phyloP scores from a whole-genome alignment of 2,888 invertebrate species.

The Argyresthia albistria region DNA sequence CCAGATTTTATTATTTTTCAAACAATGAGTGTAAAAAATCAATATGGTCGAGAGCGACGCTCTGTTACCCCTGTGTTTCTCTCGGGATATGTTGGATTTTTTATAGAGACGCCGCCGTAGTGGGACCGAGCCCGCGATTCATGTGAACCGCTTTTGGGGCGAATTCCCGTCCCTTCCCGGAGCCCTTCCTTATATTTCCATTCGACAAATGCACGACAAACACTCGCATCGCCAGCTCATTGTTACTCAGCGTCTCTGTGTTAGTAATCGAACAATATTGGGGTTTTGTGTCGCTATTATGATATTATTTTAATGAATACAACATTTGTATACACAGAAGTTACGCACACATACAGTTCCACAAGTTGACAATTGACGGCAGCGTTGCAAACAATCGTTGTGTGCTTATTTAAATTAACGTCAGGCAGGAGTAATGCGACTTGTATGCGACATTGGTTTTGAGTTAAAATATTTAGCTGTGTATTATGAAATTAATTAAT shows the following conservation, averaged over 20 bases:
- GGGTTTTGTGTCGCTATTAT: constrained; percentile 37
- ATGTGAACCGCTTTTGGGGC: constrained; percentile 73
- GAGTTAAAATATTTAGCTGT: neutral
- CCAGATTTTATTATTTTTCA: constrained; percentile 62
- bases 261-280: constrained; percentile 58
- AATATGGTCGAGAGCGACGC: constrained; percentile 65
- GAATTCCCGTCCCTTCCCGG: constrained; percentile 70
- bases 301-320: constrained; percentile 45
- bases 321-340: constrained; percentile 21
- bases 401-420: constrained; percentile 8
- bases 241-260: constrained; percentile 55
- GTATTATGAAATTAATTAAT: too few relatives aligned
- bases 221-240: constrained; percentile 65
- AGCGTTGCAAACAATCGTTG: neutral
- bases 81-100: constrained; percentile 70
- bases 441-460: neutral
- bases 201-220: constrained; percentile 71
- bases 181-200: constrained; percentile 69
- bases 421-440: constrained; percentile 9
- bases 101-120: constrained; percentile 55
- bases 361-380: constrained; percentile 3
- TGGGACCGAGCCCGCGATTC: constrained; percentile 59
- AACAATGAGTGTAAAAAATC: constrained; percentile 69
- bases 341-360: neutral
- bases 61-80: constrained; percentile 72